phyloP scores from a whole-genome alignment of 2,113 vertebrate species.

The Plecotus auritus region DNA sequence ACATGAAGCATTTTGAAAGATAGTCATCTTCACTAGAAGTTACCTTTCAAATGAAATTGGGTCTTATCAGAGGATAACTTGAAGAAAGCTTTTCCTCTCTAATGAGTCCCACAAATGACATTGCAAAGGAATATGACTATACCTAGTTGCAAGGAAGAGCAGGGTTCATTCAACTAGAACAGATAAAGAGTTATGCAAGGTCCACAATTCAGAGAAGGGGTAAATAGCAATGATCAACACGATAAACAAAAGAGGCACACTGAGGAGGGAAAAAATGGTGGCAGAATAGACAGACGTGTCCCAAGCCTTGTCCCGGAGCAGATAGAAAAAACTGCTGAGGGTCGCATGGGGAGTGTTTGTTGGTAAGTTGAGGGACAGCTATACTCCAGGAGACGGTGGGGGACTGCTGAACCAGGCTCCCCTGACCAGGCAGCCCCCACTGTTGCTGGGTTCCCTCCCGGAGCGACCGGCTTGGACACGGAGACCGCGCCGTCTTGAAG shows the following conservation, averaged over 20 bases:
- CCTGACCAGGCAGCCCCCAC: too few species aligned
- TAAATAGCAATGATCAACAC: neutral
- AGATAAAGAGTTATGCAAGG: neutral
- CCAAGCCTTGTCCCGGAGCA: too few species aligned
- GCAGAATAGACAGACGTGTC: too few species aligned
- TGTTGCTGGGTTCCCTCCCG: too few species aligned
- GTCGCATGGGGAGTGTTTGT: too few species aligned
- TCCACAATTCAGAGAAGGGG: neutral
- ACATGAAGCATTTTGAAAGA: conserved; percentile 24
- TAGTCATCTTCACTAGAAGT: neutral
- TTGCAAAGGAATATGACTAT: neutral
- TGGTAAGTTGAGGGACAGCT: too few species aligned
- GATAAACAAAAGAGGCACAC: neutral
- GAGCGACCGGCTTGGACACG: too few species aligned
- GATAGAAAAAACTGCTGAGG: too few species aligned
- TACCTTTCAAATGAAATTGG: neutral
- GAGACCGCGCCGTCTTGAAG: too few species aligned
- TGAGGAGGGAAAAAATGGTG: neutral
- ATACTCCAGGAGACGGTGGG: too few species aligned
- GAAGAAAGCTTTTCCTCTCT: neutral
- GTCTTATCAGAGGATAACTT: neutral
- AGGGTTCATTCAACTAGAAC: neutral
- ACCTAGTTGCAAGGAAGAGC: neutral
- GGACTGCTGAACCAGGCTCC: too few species aligned
- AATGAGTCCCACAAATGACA: neutral